Evolutionary conservation across 1,140 invertebrate genomes (phyloP).

Genomic region (Pteromalus puparum): DNA sequence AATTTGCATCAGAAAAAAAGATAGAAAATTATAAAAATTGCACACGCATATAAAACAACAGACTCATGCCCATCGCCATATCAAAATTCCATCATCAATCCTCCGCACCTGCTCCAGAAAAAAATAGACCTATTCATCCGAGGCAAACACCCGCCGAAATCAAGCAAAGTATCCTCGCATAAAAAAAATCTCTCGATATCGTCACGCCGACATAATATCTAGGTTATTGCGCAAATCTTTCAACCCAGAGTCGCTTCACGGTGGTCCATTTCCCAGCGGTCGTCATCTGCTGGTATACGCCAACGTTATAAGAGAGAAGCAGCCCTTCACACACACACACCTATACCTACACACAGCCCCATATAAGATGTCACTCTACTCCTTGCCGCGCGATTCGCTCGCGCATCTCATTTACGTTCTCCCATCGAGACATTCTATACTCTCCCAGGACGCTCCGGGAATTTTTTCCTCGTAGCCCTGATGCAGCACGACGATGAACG

Average conservation of each 20-base stretch:
- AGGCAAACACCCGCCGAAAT: no score
- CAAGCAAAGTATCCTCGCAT: no score
- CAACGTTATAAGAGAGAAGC: conserved; percentile 50
- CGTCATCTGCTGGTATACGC: conserved; percentile 58
- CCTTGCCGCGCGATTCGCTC: not conserved
- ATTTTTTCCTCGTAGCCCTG: not conserved
- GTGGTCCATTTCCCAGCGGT: conserved; percentile 66
- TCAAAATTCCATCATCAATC: no score
- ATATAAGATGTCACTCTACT: conserved; percentile 35
- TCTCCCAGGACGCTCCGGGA: conserved; percentile 20
- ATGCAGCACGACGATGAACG: not conserved
- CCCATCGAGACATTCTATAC: conserved; percentile 43
- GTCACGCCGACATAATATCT: not conserved
- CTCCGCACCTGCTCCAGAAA: no score
- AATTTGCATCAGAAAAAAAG: no score
- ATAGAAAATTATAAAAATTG: no score
- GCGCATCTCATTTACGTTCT: conserved; percentile 34
- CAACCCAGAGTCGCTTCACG: conserved; percentile 52
- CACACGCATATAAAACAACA: no score
- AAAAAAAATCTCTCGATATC: not conserved
- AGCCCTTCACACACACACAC: not conserved
- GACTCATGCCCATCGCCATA: no score
- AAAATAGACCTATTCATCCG: no score
- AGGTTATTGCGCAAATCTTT: not conserved
- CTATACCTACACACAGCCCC: not conserved